Evolutionary conservation across 2,113 vertebrate species (phyloP).

Genomic region (Nasalis larvatus): DNA sequence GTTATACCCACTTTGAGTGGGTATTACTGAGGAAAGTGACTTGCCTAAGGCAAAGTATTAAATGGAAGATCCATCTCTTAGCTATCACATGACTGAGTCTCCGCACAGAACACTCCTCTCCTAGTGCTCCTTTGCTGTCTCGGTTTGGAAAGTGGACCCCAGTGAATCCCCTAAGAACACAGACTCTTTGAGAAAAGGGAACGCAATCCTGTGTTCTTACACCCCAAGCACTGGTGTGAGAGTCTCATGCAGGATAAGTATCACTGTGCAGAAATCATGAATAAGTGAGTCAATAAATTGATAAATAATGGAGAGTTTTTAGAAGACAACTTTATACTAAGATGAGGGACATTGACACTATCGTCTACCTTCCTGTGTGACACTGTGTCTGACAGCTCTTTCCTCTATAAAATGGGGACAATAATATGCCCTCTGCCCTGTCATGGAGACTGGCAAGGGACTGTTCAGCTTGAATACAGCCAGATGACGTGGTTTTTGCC

Average conservation of each 20-base stretch:
- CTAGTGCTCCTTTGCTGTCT: not conserved
- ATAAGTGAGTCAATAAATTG: not conserved
- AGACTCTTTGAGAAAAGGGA: not conserved
- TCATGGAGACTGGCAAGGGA: not conserved
- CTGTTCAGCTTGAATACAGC: not conserved
- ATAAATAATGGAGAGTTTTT: not conserved
- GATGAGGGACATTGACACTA: not conserved
- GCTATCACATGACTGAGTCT: not conserved
- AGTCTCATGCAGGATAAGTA: not conserved
- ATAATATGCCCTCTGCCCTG: not conserved
- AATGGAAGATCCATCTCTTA: not conserved
- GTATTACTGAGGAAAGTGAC: not conserved
- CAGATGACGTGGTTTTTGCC: not conserved
- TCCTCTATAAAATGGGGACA: not conserved
- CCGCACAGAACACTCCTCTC: not conserved
- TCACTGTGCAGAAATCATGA: not conserved
- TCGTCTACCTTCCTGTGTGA: accelerated
- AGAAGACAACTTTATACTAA: not conserved
- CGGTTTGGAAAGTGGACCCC: accelerated
- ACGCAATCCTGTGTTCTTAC: not conserved
- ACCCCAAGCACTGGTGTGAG: not conserved
- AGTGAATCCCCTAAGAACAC: not conserved
- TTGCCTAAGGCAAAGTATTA: not conserved
- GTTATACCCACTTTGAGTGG: not conserved
- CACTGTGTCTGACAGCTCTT: not conserved